A percentile compares a stretch with the other conserved stretches of the same genome.
These are phyloP conservation scores for Catocala nupta DNA, from an alignment of 2,888 invertebrate genomes.

Conservation along the genomic window DNA sequence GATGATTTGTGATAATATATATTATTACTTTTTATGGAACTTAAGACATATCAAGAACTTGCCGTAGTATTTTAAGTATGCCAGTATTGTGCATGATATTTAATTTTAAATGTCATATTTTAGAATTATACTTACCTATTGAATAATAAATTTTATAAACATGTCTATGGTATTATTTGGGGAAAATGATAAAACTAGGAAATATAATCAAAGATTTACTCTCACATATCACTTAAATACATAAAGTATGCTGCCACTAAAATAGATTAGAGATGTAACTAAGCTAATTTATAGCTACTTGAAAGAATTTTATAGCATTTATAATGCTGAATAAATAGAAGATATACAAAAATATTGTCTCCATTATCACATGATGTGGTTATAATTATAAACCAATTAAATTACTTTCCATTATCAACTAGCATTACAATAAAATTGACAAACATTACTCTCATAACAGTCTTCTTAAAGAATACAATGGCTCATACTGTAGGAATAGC, in stretches of 20 bases:
- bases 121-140: background rate
- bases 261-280: slow-evolving; percentile 35
- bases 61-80: slow-evolving; percentile 58
- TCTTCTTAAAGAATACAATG: slow-evolving; percentile 50
- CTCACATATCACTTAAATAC: slow-evolving; percentile 39
- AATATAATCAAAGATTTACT: slow-evolving; percentile 35
- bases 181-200: slow-evolving; percentile 18
- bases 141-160: slow-evolving; percentile 24
- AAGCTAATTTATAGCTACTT: slow-evolving; percentile 21
- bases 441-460: slow-evolving; percentile 48
- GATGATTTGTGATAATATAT: slow-evolving; percentile 48
- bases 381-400: slow-evolving; percentile 41
- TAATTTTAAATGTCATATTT: slow-evolving; percentile 4
- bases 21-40: slow-evolving; percentile 29
- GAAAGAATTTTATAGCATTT: slow-evolving; percentile 58
- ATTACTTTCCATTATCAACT: slow-evolving; percentile 33
- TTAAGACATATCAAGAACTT: slow-evolving; percentile 42
- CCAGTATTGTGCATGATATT: slow-evolving; percentile 62
- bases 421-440: slow-evolving; percentile 42
- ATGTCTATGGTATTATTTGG: slow-evolving; percentile 13
- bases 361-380: slow-evolving; percentile 49
- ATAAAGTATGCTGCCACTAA: slow-evolving; percentile 36
- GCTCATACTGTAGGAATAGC: slow-evolving; percentile 43
- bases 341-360: slow-evolving; percentile 55
- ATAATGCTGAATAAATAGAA: slow-evolving; percentile 61